These are phyloP conservation scores for Limnephilus marmoratus DNA, from an alignment of 2,888 invertebrate species.

Conservation along the genomic window DNA sequence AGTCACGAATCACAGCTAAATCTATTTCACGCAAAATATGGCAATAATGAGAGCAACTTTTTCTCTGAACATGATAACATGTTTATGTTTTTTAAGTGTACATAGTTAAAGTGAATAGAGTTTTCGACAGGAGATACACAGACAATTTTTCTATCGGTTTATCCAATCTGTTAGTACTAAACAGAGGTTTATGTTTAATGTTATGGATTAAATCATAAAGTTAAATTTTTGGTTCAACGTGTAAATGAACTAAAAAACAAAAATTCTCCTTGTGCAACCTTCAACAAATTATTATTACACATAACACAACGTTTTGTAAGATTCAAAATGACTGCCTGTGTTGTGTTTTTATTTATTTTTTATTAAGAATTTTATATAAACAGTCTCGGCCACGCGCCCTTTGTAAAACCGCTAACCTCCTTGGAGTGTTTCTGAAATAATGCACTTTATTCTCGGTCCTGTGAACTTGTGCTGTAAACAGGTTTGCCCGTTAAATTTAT, in stretches of 20 bases:
- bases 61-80: too few species aligned
- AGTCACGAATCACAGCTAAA: too few species aligned
- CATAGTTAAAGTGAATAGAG: too few species aligned
- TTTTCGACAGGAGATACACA: neutral
- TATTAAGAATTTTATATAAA: neutral
- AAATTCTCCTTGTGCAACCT: too few species aligned
- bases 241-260: neutral
- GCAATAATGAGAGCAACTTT: too few species aligned
- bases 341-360: neutral
- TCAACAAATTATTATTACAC: too few species aligned
- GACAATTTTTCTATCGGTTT: neutral
- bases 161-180: neutral
- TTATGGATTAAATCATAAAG: neutral
- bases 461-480: neutral
- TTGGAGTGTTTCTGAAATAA: slow-evolving; percentile 64
- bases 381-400: slow-evolving; percentile 43
- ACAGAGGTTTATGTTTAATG: neutral
- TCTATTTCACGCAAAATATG: too few species aligned
- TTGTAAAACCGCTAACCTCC: slow-evolving; percentile 53
- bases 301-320: neutral
- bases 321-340: neutral
- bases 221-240: neutral
- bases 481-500: neutral
- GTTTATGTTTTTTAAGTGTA: too few species aligned
- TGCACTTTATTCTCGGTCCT: slow-evolving; percentile 55